phyloP scores from a whole-genome alignment of 2,888 invertebrate species.

The Drosophila kanekoi region DNA sequence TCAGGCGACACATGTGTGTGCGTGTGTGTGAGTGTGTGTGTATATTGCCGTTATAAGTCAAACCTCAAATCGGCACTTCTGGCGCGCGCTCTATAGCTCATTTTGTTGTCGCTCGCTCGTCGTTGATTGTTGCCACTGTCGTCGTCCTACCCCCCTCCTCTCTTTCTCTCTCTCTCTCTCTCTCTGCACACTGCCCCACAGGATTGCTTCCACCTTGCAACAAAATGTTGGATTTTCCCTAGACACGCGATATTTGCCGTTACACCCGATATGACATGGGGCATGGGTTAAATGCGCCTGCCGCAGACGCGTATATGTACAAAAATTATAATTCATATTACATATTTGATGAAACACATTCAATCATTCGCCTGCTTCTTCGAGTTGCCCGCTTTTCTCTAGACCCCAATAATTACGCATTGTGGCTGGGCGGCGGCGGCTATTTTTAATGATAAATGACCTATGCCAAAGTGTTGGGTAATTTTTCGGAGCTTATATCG shows the following conservation, averaged over 20 bases:
- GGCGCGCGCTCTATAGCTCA: slow-evolving; percentile 71
- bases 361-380: slow-evolving; percentile 61
- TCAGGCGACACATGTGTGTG: slow-evolving; percentile 2
- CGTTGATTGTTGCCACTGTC: slow-evolving; percentile 69
- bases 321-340: slow-evolving; percentile 81
- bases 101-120: slow-evolving; percentile 60
- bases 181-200: too few species aligned
- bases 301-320: slow-evolving; percentile 59
- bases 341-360: slow-evolving; percentile 81
- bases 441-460: slow-evolving; percentile 80
- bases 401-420: slow-evolving; percentile 73
- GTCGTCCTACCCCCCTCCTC: slow-evolving; percentile 27
- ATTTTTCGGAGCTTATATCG: slow-evolving; percentile 74
- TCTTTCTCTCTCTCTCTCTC: too few species aligned
- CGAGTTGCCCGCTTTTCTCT: neutral
- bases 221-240: slow-evolving; percentile 77
- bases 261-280: slow-evolving; percentile 19
- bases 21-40: slow-evolving; percentile 8
- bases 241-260: slow-evolving; percentile 72
- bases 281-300: slow-evolving; percentile 16
- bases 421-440: slow-evolving; percentile 61
- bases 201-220: slow-evolving; percentile 25
- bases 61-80: slow-evolving; percentile 81
- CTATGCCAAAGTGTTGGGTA: slow-evolving; percentile 73
- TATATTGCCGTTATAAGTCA: slow-evolving; percentile 62